phyloP scores from a whole-genome alignment of 2,113 vertebrate species.

The Hemiscyllium ocellatum region DNA sequence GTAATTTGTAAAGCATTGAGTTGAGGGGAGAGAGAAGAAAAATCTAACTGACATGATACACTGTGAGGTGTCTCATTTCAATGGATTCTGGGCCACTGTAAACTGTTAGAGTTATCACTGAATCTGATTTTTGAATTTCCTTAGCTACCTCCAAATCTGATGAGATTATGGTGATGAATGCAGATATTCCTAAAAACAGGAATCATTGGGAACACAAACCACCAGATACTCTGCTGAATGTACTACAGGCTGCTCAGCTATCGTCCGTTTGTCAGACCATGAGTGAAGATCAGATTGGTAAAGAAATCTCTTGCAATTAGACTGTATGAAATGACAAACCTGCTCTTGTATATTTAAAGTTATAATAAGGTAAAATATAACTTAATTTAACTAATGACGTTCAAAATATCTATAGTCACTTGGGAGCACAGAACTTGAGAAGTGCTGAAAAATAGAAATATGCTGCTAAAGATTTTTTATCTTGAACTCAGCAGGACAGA shows the following conservation, averaged over 20 bases:
- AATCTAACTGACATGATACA: background rate
- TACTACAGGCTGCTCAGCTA: conserved; percentile 55
- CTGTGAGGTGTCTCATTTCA: background rate
- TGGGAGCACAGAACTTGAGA: no score
- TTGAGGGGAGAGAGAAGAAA: background rate
- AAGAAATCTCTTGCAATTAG: background rate
- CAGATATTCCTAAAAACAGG: conserved; percentile 43
- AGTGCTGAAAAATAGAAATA: no score
- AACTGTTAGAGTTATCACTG: background rate
- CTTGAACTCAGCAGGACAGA: no score
- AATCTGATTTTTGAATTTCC: background rate
- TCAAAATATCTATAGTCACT: background rate
- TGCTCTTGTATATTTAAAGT: background rate
- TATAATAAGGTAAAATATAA: background rate
- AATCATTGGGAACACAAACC: conserved; percentile 56
- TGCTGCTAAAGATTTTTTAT: no score
- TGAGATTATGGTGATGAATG: conserved; percentile 20
- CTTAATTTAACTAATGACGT: background rate
- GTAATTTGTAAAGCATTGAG: background rate
- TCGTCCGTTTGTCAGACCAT: conserved; percentile 46
- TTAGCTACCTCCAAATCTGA: conserved; percentile 7
- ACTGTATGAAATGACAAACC: background rate
- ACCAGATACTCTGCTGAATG: conserved; percentile 62
- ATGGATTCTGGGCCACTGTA: background rate
- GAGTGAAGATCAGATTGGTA: conserved; percentile 46